phyloP scores from a whole-genome alignment of 2,113 vertebrate species.

The Triplophysa siluroides region DNA sequence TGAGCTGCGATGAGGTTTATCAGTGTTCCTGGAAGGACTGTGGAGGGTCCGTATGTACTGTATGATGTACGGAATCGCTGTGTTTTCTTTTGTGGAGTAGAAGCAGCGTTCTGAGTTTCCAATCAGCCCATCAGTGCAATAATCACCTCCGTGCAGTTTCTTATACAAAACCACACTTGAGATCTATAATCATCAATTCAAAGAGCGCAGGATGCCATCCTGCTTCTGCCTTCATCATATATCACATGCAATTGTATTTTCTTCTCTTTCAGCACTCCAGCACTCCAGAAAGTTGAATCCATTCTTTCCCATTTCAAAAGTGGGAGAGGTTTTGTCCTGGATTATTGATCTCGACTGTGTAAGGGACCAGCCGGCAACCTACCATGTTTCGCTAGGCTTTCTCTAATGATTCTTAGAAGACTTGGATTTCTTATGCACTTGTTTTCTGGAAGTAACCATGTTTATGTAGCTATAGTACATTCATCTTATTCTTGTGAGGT shows the following conservation, averaged over 20 bases:
- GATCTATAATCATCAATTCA: slow-evolving; percentile 18
- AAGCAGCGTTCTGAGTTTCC: not conserved
- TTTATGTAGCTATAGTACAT: not conserved
- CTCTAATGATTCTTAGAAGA: slow-evolving; percentile 6
- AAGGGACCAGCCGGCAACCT: not conserved
- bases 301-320: not conserved
- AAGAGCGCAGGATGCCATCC: not conserved
- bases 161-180: not conserved
- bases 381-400: not conserved
- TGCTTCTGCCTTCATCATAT: slow-evolving; percentile 2
- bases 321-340: not conserved
- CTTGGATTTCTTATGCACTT: not conserved
- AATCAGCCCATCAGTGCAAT: not conserved
- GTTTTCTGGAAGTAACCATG: not conserved
- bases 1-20: not conserved
- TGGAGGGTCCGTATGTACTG: not conserved
- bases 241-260: slow-evolving; percentile 26
- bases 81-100: not conserved
- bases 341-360: slow-evolving; percentile 7
- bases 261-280: not conserved
- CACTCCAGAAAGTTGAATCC: not conserved
- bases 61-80: not conserved
- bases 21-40: not conserved
- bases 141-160: not conserved
- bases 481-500: not conserved